phyloP scores from a whole-genome alignment of 2,888 invertebrate genomes.

The Drosophila kokeensis region DNA sequence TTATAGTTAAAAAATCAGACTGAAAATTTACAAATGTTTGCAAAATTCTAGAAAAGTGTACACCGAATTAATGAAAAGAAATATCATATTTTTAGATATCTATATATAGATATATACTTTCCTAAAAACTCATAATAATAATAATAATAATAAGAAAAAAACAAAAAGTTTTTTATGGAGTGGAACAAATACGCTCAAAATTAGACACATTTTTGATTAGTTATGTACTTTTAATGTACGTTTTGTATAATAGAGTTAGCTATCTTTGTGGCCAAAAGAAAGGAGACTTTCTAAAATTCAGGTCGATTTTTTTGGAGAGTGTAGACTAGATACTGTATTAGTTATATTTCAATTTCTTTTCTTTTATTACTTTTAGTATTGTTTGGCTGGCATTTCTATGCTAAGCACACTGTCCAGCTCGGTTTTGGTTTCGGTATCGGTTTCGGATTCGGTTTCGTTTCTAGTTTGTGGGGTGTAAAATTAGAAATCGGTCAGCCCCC shows the following conservation, averaged over 20 bases:
- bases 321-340: background rate
- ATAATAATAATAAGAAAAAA: no score
- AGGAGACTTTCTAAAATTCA: background rate
- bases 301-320: background rate
- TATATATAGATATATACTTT: no score
- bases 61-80: no score
- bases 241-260: background rate
- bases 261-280: background rate
- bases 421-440: background rate
- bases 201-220: background rate
- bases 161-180: no score
- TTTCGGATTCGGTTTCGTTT: background rate
- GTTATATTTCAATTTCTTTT: background rate
- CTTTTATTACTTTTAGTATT: constrained; percentile 21
- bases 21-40: no score
- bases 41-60: no score
- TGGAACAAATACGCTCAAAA: background rate
- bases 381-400: constrained; percentile 28
- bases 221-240: background rate
- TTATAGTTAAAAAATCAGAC: no score
- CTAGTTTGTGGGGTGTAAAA: constrained; percentile 43
- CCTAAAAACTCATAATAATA: no score
- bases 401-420: constrained; percentile 31
- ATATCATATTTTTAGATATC: no score
- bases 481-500: constrained; percentile 82